Base-by-base conservation (phyloP, 2,888 invertebrate genomes). In the Ornithoptera priamus region DNA sequence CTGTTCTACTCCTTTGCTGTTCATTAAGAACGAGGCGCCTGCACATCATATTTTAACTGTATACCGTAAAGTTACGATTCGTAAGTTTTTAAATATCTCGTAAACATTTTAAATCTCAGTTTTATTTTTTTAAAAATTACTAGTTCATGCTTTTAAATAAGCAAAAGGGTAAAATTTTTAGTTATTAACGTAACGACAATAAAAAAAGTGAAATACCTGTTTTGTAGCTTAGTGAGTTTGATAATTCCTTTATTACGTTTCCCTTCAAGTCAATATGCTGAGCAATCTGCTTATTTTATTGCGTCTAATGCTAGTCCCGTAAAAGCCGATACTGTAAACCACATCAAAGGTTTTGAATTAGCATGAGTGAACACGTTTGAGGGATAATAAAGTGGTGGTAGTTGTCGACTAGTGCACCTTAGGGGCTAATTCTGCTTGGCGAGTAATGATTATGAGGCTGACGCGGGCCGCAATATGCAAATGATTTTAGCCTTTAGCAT, bases 381-480 rank as follows among this genome's bases (percentile, higher is more conserved):
- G 85, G 88, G 85, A 89, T 89, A 91, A 89, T 91, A 90, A 87
- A 90, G 87, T 86, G 83, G 81, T 80, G 80, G 85, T 87, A 84
- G 86, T 84, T 85, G 88, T 82, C 81, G 81, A 81, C 82, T 86
- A 87, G 83, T 85, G 84, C 84, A 90, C 92, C 90, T 90, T 87
- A 90, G 92, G 90, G 92, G 88, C 89, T 88, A 90, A 92, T 92
- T 88, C 88, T 74, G 84, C 85, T 81, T 86, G 85, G 85, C 86
- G 81, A 81, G 83, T 91, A 90, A 90, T 91, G 86, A 89, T 90
- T 89, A 89, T 89, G 86, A 88, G 85, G 80, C 81, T 82, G 80
- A 80, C 81, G 78, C 76, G 77, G 83, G 86, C 87, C 87, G 82
- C 86, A 89, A 87, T 90, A 92, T 91, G 91, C 88, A 90, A 92